phyloP scores from a whole-genome alignment of 2,888 invertebrate genomes.

The Cepaea hortensis region DNA sequence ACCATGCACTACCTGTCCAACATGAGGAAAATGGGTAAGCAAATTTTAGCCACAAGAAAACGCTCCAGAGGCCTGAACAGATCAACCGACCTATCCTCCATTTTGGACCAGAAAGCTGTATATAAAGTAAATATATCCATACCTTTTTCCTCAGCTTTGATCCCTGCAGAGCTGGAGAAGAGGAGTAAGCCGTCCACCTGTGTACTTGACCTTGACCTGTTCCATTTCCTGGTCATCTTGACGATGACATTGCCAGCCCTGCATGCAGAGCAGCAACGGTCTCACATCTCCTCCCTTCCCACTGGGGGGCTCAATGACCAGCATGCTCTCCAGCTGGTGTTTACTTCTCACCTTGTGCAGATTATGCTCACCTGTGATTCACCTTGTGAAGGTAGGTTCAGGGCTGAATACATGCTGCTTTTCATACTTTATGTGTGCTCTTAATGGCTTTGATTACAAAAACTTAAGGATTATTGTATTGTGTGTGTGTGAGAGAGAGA shows the following conservation, averaged over 20 bases:
- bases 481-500: no score
- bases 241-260: conserved; percentile 87
- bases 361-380: conserved; percentile 81
- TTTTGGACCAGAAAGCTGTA: no score
- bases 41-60: no score
- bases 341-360: conserved; percentile 88
- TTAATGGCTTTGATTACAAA: no score
- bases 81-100: no score
- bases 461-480: no score
- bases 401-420: no score
- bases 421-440: no score
- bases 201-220: conserved; percentile 89
- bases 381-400: conserved; percentile 44
- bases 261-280: conserved; percentile 70
- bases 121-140: no score
- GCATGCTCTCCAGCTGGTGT: conserved; percentile 87
- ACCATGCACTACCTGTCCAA: no score
- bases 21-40: no score
- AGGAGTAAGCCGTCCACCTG: conserved; percentile 77
- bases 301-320: conserved; percentile 81
- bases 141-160: conserved; percentile 63
- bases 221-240: conserved; percentile 87
- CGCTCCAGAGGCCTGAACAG: no score
- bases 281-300: conserved; percentile 60
- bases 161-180: conserved; percentile 63